phyloP scores from a whole-genome alignment of 2,113 vertebrate species.

The Pao palembangensis region DNA sequence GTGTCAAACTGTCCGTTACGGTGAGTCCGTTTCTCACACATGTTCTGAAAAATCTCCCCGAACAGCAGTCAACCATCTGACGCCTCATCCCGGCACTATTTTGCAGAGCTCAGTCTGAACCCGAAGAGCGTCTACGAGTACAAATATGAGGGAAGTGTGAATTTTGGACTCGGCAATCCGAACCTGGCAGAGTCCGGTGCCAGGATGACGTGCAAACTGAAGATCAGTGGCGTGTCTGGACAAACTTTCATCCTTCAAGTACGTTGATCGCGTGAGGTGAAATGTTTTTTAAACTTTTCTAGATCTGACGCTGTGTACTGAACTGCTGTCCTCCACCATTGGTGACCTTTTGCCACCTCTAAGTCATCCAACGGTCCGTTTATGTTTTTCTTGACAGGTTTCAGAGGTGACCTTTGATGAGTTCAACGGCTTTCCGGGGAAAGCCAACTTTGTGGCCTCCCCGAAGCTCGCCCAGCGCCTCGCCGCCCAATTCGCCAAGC shows the following conservation, averaged over 20 bases:
- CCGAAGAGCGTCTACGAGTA: conserved; percentile 70
- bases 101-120: conserved; percentile 67
- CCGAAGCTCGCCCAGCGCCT: conserved; percentile 59
- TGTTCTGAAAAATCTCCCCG: neutral
- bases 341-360: neutral
- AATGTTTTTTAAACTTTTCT: neutral
- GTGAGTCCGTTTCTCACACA: conserved; percentile 56
- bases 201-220: conserved; percentile 62
- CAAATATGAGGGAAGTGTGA: conserved; percentile 69
- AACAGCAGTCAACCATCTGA: neutral
- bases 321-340: neutral
- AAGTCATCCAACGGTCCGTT: neutral
- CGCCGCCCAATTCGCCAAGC: conserved; percentile 57
- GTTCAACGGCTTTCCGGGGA: conserved; percentile 68
- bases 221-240: conserved; percentile 56
- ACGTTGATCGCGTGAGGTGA: neutral
- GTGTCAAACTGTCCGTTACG: conserved; percentile 61
- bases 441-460: conserved; percentile 41
- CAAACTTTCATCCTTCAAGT: conserved; percentile 71
- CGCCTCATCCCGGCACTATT: conserved; percentile 2
- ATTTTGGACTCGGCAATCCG: conserved; percentile 61
- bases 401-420: conserved; percentile 67
- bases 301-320: neutral
- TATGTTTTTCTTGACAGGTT: conserved; percentile 45
- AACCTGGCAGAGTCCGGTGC: conserved; percentile 65